Percentiles rank a stretch among this genome's conserved stretches.
Evolutionary conservation across 2,888 invertebrate species (phyloP).

Genomic region (Drosophila pseudotakahashii): DNA sequence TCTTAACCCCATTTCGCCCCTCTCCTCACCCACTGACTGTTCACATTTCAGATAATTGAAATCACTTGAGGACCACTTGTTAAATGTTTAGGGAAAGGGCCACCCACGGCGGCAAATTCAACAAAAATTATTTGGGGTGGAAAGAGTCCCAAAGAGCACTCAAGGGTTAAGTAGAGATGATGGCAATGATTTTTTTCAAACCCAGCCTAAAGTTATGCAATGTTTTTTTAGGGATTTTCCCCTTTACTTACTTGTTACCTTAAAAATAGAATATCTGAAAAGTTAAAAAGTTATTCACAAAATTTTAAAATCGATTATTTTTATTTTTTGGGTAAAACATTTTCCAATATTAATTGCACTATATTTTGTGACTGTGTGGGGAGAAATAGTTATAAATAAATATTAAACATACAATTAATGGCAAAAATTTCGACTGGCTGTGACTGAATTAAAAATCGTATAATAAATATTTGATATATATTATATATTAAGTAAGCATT

Average conservation of each 20-base stretch:
- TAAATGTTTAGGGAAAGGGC: conserved; percentile 31
- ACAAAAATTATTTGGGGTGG: conserved; percentile 13
- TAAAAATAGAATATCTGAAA: conserved; percentile 7
- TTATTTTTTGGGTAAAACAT: conserved; percentile 19
- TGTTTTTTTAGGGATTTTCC: conserved; percentile 15
- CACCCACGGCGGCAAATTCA: conserved; percentile 35
- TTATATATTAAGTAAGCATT: conserved; percentile 10
- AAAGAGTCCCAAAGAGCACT: not conserved
- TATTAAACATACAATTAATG: conserved; percentile 21
- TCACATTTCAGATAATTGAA: conserved; percentile 61
- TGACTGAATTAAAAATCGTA: conserved; percentile 4
- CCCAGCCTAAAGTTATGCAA: conserved; percentile 62
- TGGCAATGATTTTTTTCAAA: conserved; percentile 1
- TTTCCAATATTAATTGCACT: conserved; percentile 23
- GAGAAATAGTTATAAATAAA: conserved; percentile 15
- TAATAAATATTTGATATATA: not conserved
- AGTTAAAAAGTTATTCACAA: conserved; percentile 6
- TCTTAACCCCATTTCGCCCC: conserved; percentile 14
- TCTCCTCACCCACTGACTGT: conserved; percentile 30
- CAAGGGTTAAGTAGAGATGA: conserved; percentile 13
- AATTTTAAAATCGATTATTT: conserved; percentile 6
- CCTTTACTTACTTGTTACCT: conserved; percentile 5
- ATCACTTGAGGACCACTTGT: conserved; percentile 59
- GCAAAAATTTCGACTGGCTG: conserved; percentile 33
- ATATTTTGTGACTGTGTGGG: conserved; percentile 32